Evolutionary conservation across 2,113 vertebrate genomes (phyloP), one percentile per base, ranked within the genome.

Genomic region (Forbesichthys agassizii): DNA sequence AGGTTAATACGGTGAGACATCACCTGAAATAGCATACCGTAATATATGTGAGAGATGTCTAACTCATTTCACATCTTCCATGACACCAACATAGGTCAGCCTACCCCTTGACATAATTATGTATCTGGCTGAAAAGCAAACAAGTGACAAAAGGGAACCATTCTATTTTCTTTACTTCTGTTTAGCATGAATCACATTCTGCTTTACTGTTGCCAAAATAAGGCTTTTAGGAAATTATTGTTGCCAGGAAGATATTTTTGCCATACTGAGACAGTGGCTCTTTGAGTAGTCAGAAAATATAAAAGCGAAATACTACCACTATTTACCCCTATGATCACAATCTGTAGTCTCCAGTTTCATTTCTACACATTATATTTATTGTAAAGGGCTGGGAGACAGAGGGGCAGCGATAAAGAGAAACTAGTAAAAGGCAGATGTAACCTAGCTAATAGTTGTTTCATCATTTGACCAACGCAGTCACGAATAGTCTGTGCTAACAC

Each of bases 201-300:
- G 52, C 52, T n/a, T 54, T n/a, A 55, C 49, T 14, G 55, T 55
- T 61, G 68, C 65, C 69, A 74, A 33, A 53, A 66, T 0, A 0
- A 72, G 53, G 13, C 42, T 1, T 68, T 71, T 8, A 46, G 78
- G 71, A 69, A 75, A 77, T 74, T 66, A n/a, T 69, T 68, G 74
- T 58, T 68, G 48, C 51, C 49, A 65, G 68, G 73, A 66, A 79
- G 84, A 77, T 73, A 78, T 77, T 71, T 60, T 7, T 71, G 48
- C 67, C 71, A 36, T 52, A 36, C 61, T 64, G 64, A 27, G 48
- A 65, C 13, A 14, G 13, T 61, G 33, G 13, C 33, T 60, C 60
- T 66, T 11, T 62, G 48, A 33, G 56, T 48, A 61, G 20, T 48
- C 60, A 61, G 46, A 61, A 33, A 57, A 63, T 16, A 63, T 62